Evolutionary conservation across 2,113 vertebrate genomes (phyloP).

Genomic region (Hirundichthys speculiger): DNA sequence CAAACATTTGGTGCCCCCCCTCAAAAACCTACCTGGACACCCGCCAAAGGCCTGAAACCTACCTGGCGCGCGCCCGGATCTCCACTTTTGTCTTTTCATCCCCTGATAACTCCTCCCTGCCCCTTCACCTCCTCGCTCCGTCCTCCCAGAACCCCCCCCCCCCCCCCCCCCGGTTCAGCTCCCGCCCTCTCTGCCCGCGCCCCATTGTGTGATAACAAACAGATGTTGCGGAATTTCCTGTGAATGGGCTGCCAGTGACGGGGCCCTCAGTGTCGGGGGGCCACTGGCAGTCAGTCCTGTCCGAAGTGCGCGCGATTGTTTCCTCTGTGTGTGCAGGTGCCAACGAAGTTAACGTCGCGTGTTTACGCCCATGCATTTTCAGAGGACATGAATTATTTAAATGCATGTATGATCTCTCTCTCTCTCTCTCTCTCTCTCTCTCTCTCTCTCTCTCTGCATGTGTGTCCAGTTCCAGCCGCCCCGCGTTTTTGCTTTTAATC

Average conservation of each 20-base stretch:
- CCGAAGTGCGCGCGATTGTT: constrained; percentile 40
- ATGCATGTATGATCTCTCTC: not conserved
- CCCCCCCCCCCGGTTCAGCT: constrained; percentile 55
- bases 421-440: not conserved
- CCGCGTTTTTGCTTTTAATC: constrained; percentile 22
- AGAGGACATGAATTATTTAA: constrained; percentile 25
- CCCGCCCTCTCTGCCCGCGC: constrained; percentile 49
- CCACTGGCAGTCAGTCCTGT: constrained; percentile 73
- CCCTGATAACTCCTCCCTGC: constrained; percentile 5
- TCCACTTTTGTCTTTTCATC: constrained; percentile 37
- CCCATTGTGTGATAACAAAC: constrained; percentile 90
- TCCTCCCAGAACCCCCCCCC: constrained; percentile 26
- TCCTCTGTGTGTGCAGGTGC: constrained; percentile 15
- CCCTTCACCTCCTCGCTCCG: not conserved
- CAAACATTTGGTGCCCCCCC: constrained; percentile 56
- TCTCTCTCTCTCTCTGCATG: not conserved
- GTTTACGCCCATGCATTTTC: too few relatives aligned
- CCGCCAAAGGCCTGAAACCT: constrained; percentile 52
- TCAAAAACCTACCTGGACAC: constrained; percentile 33
- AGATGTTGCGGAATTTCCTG: constrained; percentile 96
- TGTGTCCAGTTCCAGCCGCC: too few relatives aligned
- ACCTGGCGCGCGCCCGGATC: constrained; percentile 58
- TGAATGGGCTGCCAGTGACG: constrained; percentile 85
- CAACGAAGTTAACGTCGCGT: constrained; percentile 12
- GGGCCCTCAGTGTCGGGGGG: constrained; percentile 59